A percentile compares a stretch with the other conserved stretches of the same genome.
These are phyloP conservation scores for Pituophis catenifer DNA, from an alignment of 2,113 vertebrate genomes.

Conservation along the genomic window DNA sequence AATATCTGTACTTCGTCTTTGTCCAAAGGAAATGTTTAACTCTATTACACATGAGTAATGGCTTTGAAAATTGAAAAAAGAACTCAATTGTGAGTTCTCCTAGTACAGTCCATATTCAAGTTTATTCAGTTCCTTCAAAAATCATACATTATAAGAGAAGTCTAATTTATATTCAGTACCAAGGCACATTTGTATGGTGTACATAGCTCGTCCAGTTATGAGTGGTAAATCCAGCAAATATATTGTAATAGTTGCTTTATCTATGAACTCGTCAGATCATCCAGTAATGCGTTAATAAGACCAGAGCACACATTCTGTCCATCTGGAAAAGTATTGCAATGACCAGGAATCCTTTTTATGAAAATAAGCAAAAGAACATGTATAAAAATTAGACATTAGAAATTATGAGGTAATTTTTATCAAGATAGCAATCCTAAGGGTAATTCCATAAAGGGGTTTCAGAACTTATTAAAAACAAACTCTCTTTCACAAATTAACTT, in stretches of 20 bases:
- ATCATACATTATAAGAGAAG: background rate
- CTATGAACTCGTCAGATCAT: background rate
- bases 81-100: background rate
- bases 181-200: background rate
- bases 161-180: background rate
- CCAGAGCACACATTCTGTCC: background rate
- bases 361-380: background rate
- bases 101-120: background rate
- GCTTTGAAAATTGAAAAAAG: background rate
- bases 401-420: slow-evolving; percentile 24
- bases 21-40: background rate
- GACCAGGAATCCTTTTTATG: background rate
- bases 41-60: background rate
- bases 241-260: background rate
- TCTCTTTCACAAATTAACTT: slow-evolving; percentile 59
- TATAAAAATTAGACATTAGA: slow-evolving; percentile 20
- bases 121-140: background rate
- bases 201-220: background rate
- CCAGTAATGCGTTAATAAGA: background rate
- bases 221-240: background rate
- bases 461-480: background rate
- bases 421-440: background rate
- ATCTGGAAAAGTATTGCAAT: background rate
- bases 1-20: background rate
- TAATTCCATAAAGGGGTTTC: background rate